A percentile compares a stretch with the other conserved stretches of the same genome.
Conservation (phyloP, 2,113 vertebrate species). For the Otis tarda region DNA sequence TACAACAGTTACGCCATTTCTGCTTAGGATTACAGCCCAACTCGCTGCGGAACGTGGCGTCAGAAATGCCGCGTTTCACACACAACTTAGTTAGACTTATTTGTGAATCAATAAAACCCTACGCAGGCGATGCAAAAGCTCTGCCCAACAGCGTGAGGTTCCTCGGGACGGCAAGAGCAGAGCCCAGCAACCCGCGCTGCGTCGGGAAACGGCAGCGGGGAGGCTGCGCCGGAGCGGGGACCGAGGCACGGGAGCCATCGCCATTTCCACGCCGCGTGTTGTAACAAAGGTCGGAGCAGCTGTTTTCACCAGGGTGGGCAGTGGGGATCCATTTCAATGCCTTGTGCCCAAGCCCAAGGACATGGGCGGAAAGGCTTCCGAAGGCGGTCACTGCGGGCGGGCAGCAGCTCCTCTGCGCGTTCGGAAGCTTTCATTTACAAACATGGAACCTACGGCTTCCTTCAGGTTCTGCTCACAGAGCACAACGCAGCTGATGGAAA, state of each 20-base stretch:
- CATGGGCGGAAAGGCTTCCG: background rate
- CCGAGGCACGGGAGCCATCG: rapidly evolving
- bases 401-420: background rate
- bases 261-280: background rate
- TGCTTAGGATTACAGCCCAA: background rate
- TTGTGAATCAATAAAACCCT: rapidly evolving
- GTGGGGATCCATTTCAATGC: background rate
- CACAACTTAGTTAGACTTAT: background rate
- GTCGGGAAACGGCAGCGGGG: too few species aligned
- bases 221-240: rapidly evolving
- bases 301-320: background rate
- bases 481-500: background rate
- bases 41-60: background rate
- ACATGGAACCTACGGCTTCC: background rate
- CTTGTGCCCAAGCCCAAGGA: background rate
- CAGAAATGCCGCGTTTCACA: background rate
- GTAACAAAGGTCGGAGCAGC: background rate
- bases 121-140: background rate
- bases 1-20: background rate
- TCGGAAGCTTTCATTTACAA: background rate
- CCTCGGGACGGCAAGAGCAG: background rate
- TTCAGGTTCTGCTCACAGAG: background rate
- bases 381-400: rapidly evolving
- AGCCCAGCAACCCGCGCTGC: rapidly evolving
- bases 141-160: rapidly evolving